Evolutionary conservation across 2,797 vertebrate species (phyloP).

Genomic region (Champsocephalus gunnari): DNA sequence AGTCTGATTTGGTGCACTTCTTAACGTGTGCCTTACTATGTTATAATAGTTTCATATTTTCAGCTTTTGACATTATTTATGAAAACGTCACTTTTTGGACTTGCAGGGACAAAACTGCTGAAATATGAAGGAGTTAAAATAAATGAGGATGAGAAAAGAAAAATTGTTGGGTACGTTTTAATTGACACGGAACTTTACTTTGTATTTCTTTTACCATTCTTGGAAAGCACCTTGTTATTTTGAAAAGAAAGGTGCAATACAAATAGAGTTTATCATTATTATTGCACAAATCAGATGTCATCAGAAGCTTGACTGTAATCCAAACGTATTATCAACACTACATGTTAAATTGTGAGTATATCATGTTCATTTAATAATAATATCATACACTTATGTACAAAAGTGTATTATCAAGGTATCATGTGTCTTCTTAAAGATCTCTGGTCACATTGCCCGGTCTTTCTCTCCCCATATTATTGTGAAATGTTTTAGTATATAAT

Average conservation of each 20-base stretch:
- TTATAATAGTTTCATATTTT: conserved; percentile 1
- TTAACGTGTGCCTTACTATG: conserved; percentile 10
- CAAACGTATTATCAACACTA: background rate
- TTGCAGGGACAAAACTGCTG: background rate
- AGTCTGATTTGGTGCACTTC: conserved; percentile 5
- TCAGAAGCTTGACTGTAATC: background rate
- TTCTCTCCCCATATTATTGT: background rate
- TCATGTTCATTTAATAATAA: background rate
- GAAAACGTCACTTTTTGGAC: background rate
- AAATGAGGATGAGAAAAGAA: background rate
- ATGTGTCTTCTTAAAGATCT: background rate
- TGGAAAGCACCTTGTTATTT: background rate
- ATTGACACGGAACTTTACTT: background rate
- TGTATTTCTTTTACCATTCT: background rate
- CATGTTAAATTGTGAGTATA: background rate
- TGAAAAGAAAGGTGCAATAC: background rate
- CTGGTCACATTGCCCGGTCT: background rate
- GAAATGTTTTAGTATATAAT: background rate
- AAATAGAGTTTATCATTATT: background rate
- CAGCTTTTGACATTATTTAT: background rate
- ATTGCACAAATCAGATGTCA: too few species aligned
- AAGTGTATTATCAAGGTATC: background rate
- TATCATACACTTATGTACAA: background rate
- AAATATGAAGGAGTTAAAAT: background rate
- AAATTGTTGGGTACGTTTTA: background rate